A percentile compares a stretch with the other conserved stretches of the same genome.
Conservation (phyloP, 92 coral and sea anemone species). For the Galaxea fascicularis region DNA sequence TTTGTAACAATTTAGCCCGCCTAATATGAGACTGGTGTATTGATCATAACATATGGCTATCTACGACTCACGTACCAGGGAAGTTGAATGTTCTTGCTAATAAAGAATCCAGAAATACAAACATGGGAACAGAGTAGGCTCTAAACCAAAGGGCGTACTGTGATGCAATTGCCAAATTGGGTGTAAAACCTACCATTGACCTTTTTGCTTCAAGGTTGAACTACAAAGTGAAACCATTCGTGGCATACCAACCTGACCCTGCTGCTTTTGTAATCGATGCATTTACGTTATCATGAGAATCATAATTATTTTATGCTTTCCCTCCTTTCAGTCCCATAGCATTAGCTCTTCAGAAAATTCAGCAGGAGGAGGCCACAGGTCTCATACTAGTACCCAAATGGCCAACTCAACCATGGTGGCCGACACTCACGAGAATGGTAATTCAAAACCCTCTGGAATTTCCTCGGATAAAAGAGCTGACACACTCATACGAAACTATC, state of each 20-base stretch:
- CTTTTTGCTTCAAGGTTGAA: conserved; percentile 66
- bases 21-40: no score
- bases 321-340: conserved; percentile 37
- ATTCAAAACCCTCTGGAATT: conserved; percentile 54
- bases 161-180: neutral
- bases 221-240: conserved; percentile 44
- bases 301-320: conserved; percentile 42
- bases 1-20: no score
- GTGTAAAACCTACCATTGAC: conserved; percentile 53
- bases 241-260: no score
- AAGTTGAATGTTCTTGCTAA: conserved; percentile 31
- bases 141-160: conserved; percentile 25
- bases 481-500: no score
- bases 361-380: conserved; percentile 56
- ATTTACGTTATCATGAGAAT: no score
- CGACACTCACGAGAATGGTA: conserved; percentile 52
- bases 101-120: no score
- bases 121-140: no score
- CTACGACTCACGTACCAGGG: conserved; percentile 56
- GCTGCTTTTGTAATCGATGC: no score
- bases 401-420: conserved; percentile 76
- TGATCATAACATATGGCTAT: conserved; percentile 17
- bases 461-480: conserved; percentile 19
- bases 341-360: conserved; percentile 29
- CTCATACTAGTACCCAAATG: conserved; percentile 51